Percentiles rank a stretch among this genome's conserved stretches.
Conservation (phyloP, 2,797 vertebrate species). For the Triplophysa bombifrons region DNA sequence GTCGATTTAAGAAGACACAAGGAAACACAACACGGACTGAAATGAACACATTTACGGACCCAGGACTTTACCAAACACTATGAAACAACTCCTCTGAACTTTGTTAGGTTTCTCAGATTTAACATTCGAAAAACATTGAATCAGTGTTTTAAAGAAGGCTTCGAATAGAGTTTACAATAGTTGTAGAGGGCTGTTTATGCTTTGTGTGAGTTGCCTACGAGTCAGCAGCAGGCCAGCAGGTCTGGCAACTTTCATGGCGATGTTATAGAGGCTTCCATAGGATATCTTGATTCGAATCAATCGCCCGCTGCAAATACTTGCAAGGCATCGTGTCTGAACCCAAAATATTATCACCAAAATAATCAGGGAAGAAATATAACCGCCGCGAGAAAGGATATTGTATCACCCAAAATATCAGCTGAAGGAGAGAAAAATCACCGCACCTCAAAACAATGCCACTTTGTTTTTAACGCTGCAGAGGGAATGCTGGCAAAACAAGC, state of each 20-base stretch:
- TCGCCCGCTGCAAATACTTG: slow-evolving; percentile 23
- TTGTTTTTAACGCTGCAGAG: slow-evolving; percentile 58
- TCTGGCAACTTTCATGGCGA: slow-evolving; percentile 40
- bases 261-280: slow-evolving; percentile 9
- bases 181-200: slow-evolving; percentile 38
- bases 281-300: slow-evolving; percentile 33
- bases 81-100: slow-evolving; percentile 12
- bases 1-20: slow-evolving; percentile 96
- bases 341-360: slow-evolving; percentile 67
- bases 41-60: slow-evolving; percentile 68
- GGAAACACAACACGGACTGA: slow-evolving; percentile 94
- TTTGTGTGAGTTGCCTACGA: slow-evolving; percentile 33
- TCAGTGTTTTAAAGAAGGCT: slow-evolving; percentile 37
- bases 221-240: slow-evolving; percentile 51
- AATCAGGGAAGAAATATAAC: slow-evolving; percentile 59
- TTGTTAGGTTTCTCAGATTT: neutral
- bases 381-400: slow-evolving; percentile 55
- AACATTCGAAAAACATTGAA: slow-evolving; percentile 22
- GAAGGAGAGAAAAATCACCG: slow-evolving; percentile 70
- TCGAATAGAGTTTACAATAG: slow-evolving; percentile 27
- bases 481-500: slow-evolving; percentile 71
- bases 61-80: slow-evolving; percentile 51
- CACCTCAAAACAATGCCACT: slow-evolving; percentile 60
- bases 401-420: slow-evolving; percentile 55
- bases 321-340: slow-evolving; percentile 49